Base-by-base conservation (phyloP, 2,888 invertebrate genomes). In the Ectemnius continuus region DNA sequence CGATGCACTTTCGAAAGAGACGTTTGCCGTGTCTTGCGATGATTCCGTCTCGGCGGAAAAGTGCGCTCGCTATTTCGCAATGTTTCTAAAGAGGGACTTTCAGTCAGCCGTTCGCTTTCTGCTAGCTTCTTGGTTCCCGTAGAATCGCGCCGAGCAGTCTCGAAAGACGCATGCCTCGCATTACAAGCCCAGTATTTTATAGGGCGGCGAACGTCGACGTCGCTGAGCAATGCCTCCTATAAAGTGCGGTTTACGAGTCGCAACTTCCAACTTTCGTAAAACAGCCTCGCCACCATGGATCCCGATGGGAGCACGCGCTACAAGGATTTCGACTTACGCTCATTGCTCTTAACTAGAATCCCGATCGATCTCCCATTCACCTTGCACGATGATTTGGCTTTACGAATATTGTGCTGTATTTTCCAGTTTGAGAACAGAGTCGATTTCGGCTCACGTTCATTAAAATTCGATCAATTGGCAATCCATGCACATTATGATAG, bases 251-350 rank as follows among this genome's bases (percentile, higher is more conserved):
- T 88, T 85, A 86, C 84, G 85, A 85, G 80, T 83, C 76, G 82
- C 87, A 86, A 88, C 88, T 88, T 87, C 83, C 59, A 87, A 88
- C 82, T 88, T 87, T 81, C 80, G 75, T 78, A 84, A 86, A 84
- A 86, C 75, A 65, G 66, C 28, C 61, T 20, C 14, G 66, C 60
- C 28, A 11, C 36, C 36, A 11, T 36, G 11, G 26, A 46, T 45
- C 23, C 26, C n/a, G 60, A 20, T 18, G 23, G 28, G 60, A n/a
- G 18, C 16, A 36, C 36, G 36, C 36, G 36, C 36, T 36, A 36
- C 36, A 36, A 36, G 36, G 36, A 36, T 36, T 36, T 36, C 36
- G 36, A 36, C 36, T 36, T 36, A 36, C 16, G 52, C 18, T 52
- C 18, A 52, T 52, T 52, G 52, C 18, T 18, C 52, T 14, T 18